Base-by-base conservation (phyloP, 2,888 invertebrate species). In the Campaea margaritaria region DNA sequence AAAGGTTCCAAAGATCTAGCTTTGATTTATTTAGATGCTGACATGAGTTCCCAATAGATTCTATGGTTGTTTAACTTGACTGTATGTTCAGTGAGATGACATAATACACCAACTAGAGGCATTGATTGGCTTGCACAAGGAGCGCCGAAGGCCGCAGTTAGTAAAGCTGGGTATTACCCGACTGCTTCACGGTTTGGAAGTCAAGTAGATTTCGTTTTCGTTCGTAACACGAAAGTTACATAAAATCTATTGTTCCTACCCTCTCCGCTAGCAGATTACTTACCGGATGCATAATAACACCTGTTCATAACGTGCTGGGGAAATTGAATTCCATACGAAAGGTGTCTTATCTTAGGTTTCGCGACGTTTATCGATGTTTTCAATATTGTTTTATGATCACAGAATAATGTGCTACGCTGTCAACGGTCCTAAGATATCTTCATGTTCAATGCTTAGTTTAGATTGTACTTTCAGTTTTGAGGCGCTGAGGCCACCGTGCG, bases 211-310 rank as follows among this genome's bases (percentile, higher is more conserved):
- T 82, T 81, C 76, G 69, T 78, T 86, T 39, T 83, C 76, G n/a
- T 77, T 79, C 77, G 75, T 78, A 83, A 81, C 77, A 72, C 70
- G 66, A 70, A 65, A 68, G 76, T 86, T 87, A 85, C 76, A 81
- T 87, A 87, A 86, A 82, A 76, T 71, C 72, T 73, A 83, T 83
- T 83, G 82, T 83, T 83, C 75, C 78, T 72, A 42, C 64, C 66
- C 63, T 65, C 64, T 63, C 65, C 58, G 53, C 46, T 43, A 58
- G 48, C 44, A 42, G 55, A 57, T 56, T 64, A 70, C 72, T 58
- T 67, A 67, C 67, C 72, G 72, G 70, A 73, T 78, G 78, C 75
- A 77, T 80, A 79, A 83, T 73, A 75, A 71, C 68, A 61, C 38
- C 12, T 55, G 60, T 75, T 73, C 74, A 69, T 72, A 65, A 68